Evolutionary conservation across 2,113 vertebrate genomes (phyloP).

Genomic region (Diadophis punctatus): DNA sequence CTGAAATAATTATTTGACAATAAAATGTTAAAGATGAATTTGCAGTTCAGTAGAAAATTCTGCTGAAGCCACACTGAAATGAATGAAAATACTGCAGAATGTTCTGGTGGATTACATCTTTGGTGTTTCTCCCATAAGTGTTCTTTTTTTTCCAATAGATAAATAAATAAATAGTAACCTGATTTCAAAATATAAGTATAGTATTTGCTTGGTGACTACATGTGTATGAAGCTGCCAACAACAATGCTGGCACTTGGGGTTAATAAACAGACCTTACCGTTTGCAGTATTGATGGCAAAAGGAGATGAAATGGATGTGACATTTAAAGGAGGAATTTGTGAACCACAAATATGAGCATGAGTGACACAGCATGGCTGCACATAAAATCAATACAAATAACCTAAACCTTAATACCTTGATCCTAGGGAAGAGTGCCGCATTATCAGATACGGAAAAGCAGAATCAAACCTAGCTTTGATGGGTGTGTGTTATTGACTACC

Average conservation of each 20-base stretch:
- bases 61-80: background rate
- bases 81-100: background rate
- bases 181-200: background rate
- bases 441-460: conserved; percentile 79
- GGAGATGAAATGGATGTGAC: conserved; percentile 95
- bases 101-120: background rate
- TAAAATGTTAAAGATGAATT: background rate
- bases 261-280: conserved; percentile 74
- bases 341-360: conserved; percentile 95
- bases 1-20: background rate
- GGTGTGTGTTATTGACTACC: conserved; percentile 81
- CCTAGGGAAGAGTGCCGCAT: conserved; percentile 88
- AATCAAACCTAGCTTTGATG: conserved; percentile 64
- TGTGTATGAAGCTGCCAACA: conserved; percentile 1
- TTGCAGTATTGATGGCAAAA: conserved; percentile 85
- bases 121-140: background rate
- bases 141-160: background rate
- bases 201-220: background rate
- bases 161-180: background rate
- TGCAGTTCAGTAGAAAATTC: background rate
- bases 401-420: conserved; percentile 99
- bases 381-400: conserved; percentile 99
- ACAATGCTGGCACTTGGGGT: conserved; percentile 48
- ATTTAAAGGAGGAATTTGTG: conserved; percentile 99
- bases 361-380: conserved; percentile 86